phyloP scores from a whole-genome alignment of 2,888 invertebrate species.

The Dusona sp. region DNA sequence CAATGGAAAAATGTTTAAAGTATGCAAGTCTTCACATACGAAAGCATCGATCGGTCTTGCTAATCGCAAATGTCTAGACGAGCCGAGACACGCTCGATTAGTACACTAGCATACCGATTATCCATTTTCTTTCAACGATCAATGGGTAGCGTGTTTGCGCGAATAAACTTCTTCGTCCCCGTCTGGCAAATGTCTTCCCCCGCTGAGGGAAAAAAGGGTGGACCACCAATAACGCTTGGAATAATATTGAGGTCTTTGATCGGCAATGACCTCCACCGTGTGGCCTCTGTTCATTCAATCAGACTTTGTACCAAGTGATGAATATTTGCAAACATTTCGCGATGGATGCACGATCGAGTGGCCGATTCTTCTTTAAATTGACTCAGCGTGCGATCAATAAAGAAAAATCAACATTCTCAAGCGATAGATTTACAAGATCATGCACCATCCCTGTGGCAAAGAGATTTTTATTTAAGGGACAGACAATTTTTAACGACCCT shows the following conservation, averaged over 20 bases:
- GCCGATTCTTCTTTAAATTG: background rate
- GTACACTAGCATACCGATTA: slow-evolving; percentile 67
- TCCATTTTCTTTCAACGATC: slow-evolving; percentile 70
- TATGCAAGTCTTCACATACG: slow-evolving; percentile 12
- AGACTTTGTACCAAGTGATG: slow-evolving; percentile 36
- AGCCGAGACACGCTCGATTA: slow-evolving; percentile 77
- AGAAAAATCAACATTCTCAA: background rate
- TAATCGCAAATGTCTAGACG: slow-evolving; percentile 77
- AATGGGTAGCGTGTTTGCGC: slow-evolving; percentile 78
- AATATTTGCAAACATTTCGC: slow-evolving; percentile 41
- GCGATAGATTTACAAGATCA: background rate
- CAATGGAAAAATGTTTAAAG: slow-evolving; percentile 18
- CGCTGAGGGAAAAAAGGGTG: slow-evolving; percentile 38
- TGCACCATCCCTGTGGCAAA: background rate
- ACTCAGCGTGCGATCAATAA: slow-evolving; percentile 1
- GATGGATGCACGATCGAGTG: slow-evolving; percentile 27
- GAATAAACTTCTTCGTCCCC: slow-evolving; percentile 66
- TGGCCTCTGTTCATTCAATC: slow-evolving; percentile 48
- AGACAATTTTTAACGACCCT: background rate
- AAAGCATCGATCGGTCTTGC: slow-evolving; percentile 64
- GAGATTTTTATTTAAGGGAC: background rate
- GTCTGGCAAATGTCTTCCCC: slow-evolving; percentile 38
- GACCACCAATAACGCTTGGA: slow-evolving; percentile 71
- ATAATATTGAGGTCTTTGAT: slow-evolving; percentile 57
- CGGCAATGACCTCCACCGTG: slow-evolving; percentile 48